Evolutionary conservation across 1,140 invertebrate genomes (phyloP).

Genomic region (Scylla paramamosain): DNA sequence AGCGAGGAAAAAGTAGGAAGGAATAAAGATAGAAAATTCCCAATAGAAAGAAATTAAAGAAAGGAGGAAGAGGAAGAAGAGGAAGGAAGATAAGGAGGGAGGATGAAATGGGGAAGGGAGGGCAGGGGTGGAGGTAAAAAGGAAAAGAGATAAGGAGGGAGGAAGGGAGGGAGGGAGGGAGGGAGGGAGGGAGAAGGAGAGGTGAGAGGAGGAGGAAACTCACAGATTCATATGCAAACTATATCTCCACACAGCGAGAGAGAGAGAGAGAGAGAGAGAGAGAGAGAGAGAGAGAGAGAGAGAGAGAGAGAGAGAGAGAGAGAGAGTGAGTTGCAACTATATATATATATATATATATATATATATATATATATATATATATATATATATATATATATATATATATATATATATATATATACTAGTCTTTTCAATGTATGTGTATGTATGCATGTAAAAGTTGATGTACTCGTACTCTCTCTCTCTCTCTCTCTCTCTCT

Average conservation of each 20-base stretch:
- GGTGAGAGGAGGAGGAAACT: not conserved
- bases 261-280: not conserved
- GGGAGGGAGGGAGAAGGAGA: not conserved
- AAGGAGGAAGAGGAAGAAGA: not conserved
- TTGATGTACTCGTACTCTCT: not conserved
- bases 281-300: not conserved
- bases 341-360: too few species aligned
- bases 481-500: conserved; percentile 7
- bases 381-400: not conserved
- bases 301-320: not conserved
- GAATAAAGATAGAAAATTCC: too few species aligned
- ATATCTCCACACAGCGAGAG: not conserved
- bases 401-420: not conserved
- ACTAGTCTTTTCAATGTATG: not conserved
- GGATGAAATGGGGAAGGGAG: not conserved
- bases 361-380: not conserved
- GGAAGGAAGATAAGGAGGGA: not conserved
- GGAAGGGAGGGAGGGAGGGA: not conserved
- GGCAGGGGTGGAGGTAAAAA: not conserved
- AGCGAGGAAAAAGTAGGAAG: too few species aligned
- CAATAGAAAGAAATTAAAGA: too few species aligned
- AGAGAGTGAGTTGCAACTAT: too few species aligned
- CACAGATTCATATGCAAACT: not conserved
- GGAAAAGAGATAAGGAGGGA: not conserved
- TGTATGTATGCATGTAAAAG: not conserved